Percentiles rank a stretch among this genome's conserved stretches.
phyloP scores from a whole-genome alignment of 2,113 vertebrate genomes.

The Gracilinanus agilis region DNA sequence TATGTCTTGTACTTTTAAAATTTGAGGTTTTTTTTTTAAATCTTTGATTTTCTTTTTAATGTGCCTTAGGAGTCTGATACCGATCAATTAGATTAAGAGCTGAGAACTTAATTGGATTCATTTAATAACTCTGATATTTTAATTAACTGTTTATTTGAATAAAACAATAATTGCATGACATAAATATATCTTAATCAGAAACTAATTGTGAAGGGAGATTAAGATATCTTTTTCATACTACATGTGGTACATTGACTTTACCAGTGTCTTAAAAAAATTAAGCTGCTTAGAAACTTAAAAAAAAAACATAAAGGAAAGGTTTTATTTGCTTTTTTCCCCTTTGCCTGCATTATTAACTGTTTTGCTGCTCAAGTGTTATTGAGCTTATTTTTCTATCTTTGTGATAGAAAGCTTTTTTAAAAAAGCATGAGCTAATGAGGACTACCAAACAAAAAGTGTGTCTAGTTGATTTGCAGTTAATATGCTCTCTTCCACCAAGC shows the following conservation, averaged over 20 bases:
- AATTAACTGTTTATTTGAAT: slow-evolving; percentile 65
- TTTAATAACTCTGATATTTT: slow-evolving; percentile 55
- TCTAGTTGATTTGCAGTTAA: background rate
- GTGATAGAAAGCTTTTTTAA: slow-evolving; percentile 3
- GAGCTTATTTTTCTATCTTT: background rate
- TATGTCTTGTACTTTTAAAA: slow-evolving; percentile 43
- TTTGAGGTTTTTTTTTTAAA: slow-evolving; percentile 37
- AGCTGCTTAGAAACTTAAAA: slow-evolving; percentile 31
- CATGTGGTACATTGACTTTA: slow-evolving; percentile 4
- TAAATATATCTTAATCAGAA: slow-evolving; percentile 59
- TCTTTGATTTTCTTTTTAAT: slow-evolving; percentile 57
- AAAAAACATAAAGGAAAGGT: background rate
- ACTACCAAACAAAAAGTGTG: background rate
- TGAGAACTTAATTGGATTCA: slow-evolving; percentile 49
- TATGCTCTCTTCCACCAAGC: background rate
- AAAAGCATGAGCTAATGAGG: background rate
- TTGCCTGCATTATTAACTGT: slow-evolving; percentile 9
- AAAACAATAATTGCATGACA: slow-evolving; percentile 59
- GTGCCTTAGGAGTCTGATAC: slow-evolving; percentile 5
- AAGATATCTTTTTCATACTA: slow-evolving; percentile 13
- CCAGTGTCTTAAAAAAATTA: background rate
- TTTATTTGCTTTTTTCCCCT: background rate
- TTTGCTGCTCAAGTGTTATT: slow-evolving; percentile 1
- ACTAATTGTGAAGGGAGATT: slow-evolving; percentile 53
- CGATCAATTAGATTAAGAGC: slow-evolving; percentile 50